A percentile compares a stretch with the other conserved stretches of the same genome.
phyloP scores from a whole-genome alignment of 2,888 invertebrate species.

The Phaedon cochleariae region DNA sequence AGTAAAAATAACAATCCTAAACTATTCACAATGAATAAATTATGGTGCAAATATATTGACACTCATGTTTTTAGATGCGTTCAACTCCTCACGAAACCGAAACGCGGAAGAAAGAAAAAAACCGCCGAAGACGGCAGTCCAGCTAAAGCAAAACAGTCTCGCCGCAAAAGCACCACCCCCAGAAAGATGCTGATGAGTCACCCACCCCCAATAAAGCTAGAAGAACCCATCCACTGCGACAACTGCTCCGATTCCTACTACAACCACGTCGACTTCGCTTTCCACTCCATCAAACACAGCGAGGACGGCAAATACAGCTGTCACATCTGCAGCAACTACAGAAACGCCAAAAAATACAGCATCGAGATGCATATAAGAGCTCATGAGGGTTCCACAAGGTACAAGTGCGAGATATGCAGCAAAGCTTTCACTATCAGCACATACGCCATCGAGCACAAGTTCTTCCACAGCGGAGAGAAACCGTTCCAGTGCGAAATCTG shows the following conservation, averaged over 20 bases:
- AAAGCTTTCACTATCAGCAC: slow-evolving; percentile 51
- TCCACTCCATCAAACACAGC: slow-evolving; percentile 50
- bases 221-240: slow-evolving; percentile 55
- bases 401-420: slow-evolving; percentile 55
- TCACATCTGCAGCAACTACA: slow-evolving; percentile 51
- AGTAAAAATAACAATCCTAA: too few relatives aligned
- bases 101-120: slow-evolving; percentile 17
- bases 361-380: slow-evolving; percentile 58
- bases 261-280: slow-evolving; percentile 47
- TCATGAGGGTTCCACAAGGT: slow-evolving; percentile 58
- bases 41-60: slow-evolving; percentile 11
- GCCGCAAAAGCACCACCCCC: slow-evolving; percentile 32
- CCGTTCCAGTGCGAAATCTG: slow-evolving; percentile 65
- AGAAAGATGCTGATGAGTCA: slow-evolving; percentile 28
- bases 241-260: slow-evolving; percentile 61
- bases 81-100: neutral
- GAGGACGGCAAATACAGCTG: slow-evolving; percentile 48
- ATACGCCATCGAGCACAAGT: slow-evolving; percentile 49
- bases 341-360: slow-evolving; percentile 49
- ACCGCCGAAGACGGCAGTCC: neutral
- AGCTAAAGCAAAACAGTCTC: slow-evolving; percentile 19
- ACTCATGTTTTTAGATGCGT: slow-evolving; percentile 24
- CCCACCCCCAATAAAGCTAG: slow-evolving; percentile 41
- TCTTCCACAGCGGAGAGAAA: slow-evolving; percentile 55
- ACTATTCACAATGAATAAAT: too few relatives aligned